A percentile compares a stretch with the other conserved stretches of the same genome.
phyloP scores from a whole-genome alignment of 2,113 vertebrate species.

The Caloenas nicobarica region DNA sequence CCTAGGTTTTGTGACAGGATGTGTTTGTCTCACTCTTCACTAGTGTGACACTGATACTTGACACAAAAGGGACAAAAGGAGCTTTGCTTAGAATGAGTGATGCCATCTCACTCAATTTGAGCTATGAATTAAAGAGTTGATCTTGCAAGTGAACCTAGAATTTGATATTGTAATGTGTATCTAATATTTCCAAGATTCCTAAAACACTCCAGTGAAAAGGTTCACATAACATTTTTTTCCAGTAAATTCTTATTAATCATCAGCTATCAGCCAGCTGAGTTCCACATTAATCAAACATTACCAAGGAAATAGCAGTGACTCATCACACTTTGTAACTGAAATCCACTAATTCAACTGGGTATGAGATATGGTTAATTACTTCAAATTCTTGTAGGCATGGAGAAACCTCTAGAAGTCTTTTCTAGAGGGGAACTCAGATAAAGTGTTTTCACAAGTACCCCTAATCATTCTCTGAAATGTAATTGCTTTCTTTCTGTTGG shows the following conservation, averaged over 20 bases:
- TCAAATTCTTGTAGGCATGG: background rate
- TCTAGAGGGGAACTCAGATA: background rate
- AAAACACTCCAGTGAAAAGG: background rate
- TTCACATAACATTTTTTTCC: background rate
- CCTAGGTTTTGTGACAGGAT: background rate
- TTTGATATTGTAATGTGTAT: background rate
- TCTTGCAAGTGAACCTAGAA: background rate
- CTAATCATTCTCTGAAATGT: background rate
- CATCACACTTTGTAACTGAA: background rate
- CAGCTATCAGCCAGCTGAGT: background rate
- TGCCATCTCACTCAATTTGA: background rate
- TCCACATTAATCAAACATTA: background rate
- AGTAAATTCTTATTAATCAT: background rate
- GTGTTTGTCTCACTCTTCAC: background rate
- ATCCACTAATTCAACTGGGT: background rate
- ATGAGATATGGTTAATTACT: background rate
- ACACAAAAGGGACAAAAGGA: background rate
- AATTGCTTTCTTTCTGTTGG: background rate
- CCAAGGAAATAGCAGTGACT: background rate
- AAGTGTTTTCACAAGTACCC: background rate
- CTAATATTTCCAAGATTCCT: background rate
- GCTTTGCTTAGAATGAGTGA: background rate
- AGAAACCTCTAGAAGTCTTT: background rate
- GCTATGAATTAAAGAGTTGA: background rate
- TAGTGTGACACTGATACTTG: background rate